Evolutionary conservation across 1,140 invertebrate species (phyloP).

Genomic region (Choristoneura fumiferana): DNA sequence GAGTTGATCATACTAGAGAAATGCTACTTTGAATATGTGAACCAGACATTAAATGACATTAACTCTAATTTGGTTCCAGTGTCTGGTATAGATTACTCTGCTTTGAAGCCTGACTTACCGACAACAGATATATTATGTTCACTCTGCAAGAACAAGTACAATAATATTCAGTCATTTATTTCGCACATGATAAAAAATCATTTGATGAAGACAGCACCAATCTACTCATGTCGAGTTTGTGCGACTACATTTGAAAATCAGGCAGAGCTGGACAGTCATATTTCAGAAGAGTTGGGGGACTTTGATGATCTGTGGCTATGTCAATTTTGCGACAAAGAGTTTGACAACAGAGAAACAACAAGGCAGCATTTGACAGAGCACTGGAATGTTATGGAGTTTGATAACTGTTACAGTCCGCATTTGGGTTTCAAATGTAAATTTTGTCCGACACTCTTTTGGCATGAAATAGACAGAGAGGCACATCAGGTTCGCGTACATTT

Average conservation of each 20-base stretch:
- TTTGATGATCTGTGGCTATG: constrained; percentile 73
- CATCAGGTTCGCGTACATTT: constrained; percentile 65
- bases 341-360: constrained; percentile 55
- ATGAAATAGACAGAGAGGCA: constrained; percentile 66
- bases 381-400: constrained; percentile 53
- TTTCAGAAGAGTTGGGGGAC: constrained; percentile 48
- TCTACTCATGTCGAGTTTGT: constrained; percentile 69
- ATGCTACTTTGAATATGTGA: constrained; percentile 64
- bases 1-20: constrained; percentile 62
- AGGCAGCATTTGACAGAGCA: constrained; percentile 66
- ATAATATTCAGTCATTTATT: constrained; percentile 39
- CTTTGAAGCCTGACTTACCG: constrained; percentile 33
- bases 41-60: constrained; percentile 41
- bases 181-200: constrained; percentile 67
- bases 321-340: constrained; percentile 75
- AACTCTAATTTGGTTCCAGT: constrained; percentile 50
- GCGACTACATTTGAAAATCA: constrained; percentile 59
- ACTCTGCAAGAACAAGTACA: constrained; percentile 49
- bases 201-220: constrained; percentile 49
- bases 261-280: constrained; percentile 55
- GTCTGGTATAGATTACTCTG: constrained; percentile 51
- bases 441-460: constrained; percentile 73
- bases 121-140: constrained; percentile 46
- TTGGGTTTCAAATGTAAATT: constrained; percentile 72
- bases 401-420: constrained; percentile 74